A percentile compares a stretch with the other conserved stretches of the same genome.
phyloP scores from a whole-genome alignment of 2,113 vertebrate species.

The Cephalopholis sonnerati region DNA sequence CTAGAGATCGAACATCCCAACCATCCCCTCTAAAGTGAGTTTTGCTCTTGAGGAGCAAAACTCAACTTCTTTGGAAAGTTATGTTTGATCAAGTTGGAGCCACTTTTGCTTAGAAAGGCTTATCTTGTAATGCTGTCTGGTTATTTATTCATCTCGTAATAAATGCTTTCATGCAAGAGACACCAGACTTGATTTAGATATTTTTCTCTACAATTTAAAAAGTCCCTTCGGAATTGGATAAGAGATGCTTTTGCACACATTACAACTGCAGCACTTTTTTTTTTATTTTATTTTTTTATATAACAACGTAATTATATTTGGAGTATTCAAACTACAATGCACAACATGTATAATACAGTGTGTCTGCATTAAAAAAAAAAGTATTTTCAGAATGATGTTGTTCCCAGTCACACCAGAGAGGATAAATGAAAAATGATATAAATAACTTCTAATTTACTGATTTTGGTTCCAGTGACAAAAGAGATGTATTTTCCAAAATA shows the following conservation, averaged over 20 bases:
- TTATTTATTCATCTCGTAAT: background rate
- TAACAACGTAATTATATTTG: background rate
- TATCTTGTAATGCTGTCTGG: background rate
- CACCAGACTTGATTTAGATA: slow-evolving; percentile 2
- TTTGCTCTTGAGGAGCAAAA: too few species aligned
- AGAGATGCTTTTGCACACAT: background rate
- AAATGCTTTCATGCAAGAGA: background rate
- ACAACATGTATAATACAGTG: background rate
- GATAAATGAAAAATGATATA: too few species aligned
- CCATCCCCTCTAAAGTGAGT: too few species aligned
- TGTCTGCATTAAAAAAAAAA: background rate
- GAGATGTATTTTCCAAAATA: too few species aligned
- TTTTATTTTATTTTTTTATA: too few species aligned
- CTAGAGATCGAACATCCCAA: too few species aligned
- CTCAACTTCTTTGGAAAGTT: too few species aligned
- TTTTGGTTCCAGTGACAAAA: too few species aligned
- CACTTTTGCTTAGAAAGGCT: background rate
- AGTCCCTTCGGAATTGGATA: background rate
- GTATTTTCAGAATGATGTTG: too few species aligned
- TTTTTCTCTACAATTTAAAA: background rate
- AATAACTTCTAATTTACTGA: too few species aligned
- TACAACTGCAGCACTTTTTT: too few species aligned
- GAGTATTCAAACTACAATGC: background rate
- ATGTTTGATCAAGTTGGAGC: background rate
- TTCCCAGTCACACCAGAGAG: too few species aligned